These are phyloP conservation scores for Eurystomus gularis DNA, from an alignment of 2,113 vertebrate species.

Conservation along the genomic window DNA sequence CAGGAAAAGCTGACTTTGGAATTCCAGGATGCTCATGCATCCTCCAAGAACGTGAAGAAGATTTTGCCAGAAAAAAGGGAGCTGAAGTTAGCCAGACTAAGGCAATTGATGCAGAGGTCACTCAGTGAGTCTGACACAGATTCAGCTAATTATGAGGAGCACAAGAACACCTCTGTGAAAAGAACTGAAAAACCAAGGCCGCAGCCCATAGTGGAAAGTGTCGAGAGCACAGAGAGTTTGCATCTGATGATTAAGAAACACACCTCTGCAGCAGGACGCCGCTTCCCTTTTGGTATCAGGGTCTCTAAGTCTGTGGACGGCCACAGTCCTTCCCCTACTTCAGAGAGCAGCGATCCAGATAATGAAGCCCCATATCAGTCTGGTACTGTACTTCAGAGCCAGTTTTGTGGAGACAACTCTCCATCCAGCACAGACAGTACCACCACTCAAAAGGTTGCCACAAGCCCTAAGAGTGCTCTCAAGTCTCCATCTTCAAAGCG, in stretches of 20 bases:
- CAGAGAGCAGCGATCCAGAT: slow-evolving; percentile 84
- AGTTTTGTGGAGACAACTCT: slow-evolving; percentile 68
- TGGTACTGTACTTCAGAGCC: slow-evolving; percentile 46
- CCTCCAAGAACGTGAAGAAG: slow-evolving; percentile 74
- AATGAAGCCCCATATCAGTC: slow-evolving; percentile 68
- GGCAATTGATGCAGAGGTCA: slow-evolving; percentile 92
- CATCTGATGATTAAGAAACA: slow-evolving; percentile 86
- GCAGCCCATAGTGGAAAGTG: slow-evolving; percentile 84
- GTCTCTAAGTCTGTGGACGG: slow-evolving; percentile 86
- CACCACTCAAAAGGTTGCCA: slow-evolving; percentile 81
- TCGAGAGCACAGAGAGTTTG: slow-evolving; percentile 79
- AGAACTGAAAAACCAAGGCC: slow-evolving; percentile 85
- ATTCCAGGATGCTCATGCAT: slow-evolving; percentile 78
- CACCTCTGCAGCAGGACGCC: slow-evolving; percentile 76
- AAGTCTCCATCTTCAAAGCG: slow-evolving; percentile 96
- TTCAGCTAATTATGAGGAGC: slow-evolving; percentile 84
- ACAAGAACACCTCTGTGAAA: slow-evolving; percentile 74
- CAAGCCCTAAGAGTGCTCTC: slow-evolving; percentile 96
- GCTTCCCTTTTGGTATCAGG: slow-evolving; percentile 84
- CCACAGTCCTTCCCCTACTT: slow-evolving; percentile 87
- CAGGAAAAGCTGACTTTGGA: slow-evolving; percentile 85
- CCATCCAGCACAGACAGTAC: slow-evolving; percentile 46
- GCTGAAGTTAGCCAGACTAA: slow-evolving; percentile 88
- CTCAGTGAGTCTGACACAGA: slow-evolving; percentile 93
- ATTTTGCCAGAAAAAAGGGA: slow-evolving; percentile 85